Evolutionary conservation across 1,140 invertebrate species (phyloP).

Genomic region (Theocolax elegans): DNA sequence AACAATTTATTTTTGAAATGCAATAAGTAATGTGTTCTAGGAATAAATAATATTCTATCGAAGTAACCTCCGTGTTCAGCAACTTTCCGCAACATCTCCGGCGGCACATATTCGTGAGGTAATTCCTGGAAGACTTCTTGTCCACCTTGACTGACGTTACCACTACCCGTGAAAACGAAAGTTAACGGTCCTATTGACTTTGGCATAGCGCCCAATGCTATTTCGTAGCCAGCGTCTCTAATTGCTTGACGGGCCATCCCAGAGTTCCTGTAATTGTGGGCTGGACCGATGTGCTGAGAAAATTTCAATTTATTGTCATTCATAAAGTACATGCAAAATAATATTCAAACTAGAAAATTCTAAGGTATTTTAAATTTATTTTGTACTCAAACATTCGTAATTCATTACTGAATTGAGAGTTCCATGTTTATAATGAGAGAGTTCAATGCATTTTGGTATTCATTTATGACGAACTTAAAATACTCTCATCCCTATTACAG

Average conservation of each 20-base stretch:
- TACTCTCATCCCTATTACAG: too few relatives aligned
- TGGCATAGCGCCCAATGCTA: conserved; percentile 96
- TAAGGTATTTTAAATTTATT: too few relatives aligned
- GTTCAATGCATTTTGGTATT: too few relatives aligned
- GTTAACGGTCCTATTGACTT: conserved; percentile 97
- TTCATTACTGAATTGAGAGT: too few relatives aligned
- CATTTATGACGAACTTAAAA: too few relatives aligned
- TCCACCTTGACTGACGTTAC: conserved; percentile 88
- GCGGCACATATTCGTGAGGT: conserved; percentile 97
- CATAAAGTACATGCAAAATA: too few relatives aligned
- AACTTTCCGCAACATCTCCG: conserved; percentile 93
- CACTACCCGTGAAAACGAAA: conserved; percentile 97
- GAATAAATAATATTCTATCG: too few relatives aligned
- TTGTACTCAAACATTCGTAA: too few relatives aligned
- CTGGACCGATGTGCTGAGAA: conserved; percentile 93
- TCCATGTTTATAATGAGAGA: too few relatives aligned
- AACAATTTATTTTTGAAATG: neutral
- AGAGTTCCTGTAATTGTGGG: conserved; percentile 97
- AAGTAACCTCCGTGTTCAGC: conserved; percentile 90
- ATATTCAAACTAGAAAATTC: too few relatives aligned
- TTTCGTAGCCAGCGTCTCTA: conserved; percentile 97
- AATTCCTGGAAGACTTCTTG: conserved; percentile 98
- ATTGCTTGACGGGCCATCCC: conserved; percentile 98
- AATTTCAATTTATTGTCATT: too few relatives aligned
- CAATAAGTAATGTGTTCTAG: too few relatives aligned